Conservation (phyloP, 2,797 vertebrate genomes). For the Pseudochaenichthys georgianus region DNA sequence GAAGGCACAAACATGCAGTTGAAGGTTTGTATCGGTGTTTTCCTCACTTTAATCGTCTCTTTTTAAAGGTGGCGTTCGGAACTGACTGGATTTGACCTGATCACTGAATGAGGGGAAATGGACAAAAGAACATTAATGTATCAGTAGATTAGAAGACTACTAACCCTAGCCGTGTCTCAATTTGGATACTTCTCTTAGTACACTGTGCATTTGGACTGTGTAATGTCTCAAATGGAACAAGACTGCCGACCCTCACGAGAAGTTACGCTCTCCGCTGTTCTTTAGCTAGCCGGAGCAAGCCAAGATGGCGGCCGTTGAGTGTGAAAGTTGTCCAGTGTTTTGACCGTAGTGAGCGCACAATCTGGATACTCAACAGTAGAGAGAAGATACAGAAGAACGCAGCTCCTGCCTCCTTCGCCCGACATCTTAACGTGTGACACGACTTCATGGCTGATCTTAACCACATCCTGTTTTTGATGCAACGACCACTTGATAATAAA, state of each 20-base stretch:
- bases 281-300: no score
- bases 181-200: no score
- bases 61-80: neutral
- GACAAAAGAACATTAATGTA: neutral
- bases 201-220: no score
- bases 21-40: neutral
- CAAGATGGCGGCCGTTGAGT: no score
- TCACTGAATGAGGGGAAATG: neutral
- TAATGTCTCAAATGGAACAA: no score
- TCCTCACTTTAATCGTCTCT: neutral
- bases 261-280: no score
- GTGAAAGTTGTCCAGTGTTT: no score
- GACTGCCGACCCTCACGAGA: no score
- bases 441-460: neutral
- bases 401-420: neutral
- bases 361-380: no score
- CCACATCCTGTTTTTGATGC: neutral
- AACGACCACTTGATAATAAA: neutral
- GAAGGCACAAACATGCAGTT: neutral
- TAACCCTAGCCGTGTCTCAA: neutral
- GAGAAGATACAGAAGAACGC: neutral
- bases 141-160: neutral
- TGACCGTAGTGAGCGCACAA: no score
- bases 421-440: neutral
- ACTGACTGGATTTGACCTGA: neutral